phyloP scores from a whole-genome alignment of 2,888 invertebrate genomes.

The Folsomia candida region DNA sequence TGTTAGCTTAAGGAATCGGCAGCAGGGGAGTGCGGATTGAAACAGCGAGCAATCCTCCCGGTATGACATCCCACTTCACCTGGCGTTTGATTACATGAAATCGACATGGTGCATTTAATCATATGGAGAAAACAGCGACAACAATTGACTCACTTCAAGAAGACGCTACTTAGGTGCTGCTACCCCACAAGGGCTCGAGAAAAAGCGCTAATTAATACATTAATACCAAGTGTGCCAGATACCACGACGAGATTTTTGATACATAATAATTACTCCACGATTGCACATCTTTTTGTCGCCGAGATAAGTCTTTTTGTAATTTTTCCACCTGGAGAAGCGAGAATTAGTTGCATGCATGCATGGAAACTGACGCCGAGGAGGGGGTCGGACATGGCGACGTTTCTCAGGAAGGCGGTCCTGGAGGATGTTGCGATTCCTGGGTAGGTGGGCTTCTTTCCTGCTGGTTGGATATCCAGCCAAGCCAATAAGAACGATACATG shows the following conservation, averaged over 20 bases:
- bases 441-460: slow-evolving; percentile 31
- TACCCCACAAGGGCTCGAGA: slow-evolving; percentile 9
- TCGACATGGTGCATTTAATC: slow-evolving; percentile 16
- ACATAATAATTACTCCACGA: no score
- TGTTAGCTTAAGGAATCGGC: background rate
- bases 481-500: slow-evolving; percentile 41
- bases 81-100: slow-evolving; percentile 17
- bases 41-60: slow-evolving; percentile 13
- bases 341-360: no score
- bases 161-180: background rate
- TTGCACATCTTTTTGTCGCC: no score
- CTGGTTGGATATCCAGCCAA: slow-evolving; percentile 43
- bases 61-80: slow-evolving; percentile 21
- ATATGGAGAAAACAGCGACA: background rate
- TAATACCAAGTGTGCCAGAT: slow-evolving; percentile 5
- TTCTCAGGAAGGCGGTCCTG: slow-evolving; percentile 44
- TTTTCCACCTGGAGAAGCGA: no score
- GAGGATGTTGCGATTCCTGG: slow-evolving; percentile 36
- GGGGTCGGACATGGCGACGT: slow-evolving; percentile 38
- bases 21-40: slow-evolving; percentile 14
- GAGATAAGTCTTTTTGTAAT: no score
- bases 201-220: slow-evolving; percentile 12
- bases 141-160: background rate
- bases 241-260: no score
- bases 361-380: no score